Conservation (phyloP, 2,113 vertebrate genomes). For the Corythaeola cristata region DNA sequence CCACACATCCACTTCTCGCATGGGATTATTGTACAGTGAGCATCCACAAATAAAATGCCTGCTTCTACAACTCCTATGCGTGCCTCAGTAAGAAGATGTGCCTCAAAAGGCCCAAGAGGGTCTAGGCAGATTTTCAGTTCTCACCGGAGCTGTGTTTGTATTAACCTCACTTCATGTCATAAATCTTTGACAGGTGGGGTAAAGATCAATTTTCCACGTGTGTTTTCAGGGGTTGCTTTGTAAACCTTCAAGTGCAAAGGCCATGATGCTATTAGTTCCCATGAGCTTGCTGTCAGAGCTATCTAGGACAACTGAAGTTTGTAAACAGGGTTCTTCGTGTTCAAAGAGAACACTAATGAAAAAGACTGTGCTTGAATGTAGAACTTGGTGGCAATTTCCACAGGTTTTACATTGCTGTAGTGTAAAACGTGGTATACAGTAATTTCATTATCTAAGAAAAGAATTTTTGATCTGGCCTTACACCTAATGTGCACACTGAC, state of each 20-base stretch:
- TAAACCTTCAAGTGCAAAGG: background rate
- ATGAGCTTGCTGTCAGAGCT: background rate
- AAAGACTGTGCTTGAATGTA: background rate
- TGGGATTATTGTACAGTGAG: background rate
- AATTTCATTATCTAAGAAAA: background rate
- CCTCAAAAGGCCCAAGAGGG: background rate
- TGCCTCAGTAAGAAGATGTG: background rate
- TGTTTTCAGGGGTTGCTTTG: background rate
- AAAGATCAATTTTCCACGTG: background rate
- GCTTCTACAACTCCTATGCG: background rate
- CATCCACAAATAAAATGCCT: background rate
- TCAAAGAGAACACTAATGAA: background rate
- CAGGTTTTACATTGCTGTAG: background rate
- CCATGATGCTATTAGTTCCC: background rate
- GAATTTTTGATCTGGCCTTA: background rate
- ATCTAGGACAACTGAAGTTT: background rate
- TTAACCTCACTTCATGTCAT: background rate
- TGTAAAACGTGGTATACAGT: background rate
- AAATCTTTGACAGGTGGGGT: background rate
- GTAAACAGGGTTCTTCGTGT: background rate
- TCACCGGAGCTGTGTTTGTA: background rate
- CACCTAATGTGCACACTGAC: background rate
- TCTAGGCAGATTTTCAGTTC: background rate
- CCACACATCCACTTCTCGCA: fast-evolving
- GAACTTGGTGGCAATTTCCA: background rate